Percentiles rank a stretch among this genome's conserved stretches.
Evolutionary conservation across 2,888 invertebrate species (phyloP).

Genomic region (Drosophila anomalata): DNA sequence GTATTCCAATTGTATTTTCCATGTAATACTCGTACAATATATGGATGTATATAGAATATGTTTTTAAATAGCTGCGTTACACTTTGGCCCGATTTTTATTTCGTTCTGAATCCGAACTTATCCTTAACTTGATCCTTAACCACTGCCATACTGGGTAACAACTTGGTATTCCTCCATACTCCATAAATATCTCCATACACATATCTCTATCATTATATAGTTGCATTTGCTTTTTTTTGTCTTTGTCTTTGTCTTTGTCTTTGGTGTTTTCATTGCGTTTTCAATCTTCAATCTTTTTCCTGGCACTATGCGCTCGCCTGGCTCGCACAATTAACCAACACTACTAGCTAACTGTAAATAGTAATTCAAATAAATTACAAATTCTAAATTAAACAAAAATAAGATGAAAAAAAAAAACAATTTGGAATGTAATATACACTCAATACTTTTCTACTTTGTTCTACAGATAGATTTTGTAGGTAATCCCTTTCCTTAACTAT

Average conservation of each 20-base stretch:
- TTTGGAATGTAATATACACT: conserved; percentile 28
- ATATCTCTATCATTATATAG: conserved; percentile 9
- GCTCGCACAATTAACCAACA: conserved; percentile 44
- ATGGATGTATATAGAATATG: not conserved
- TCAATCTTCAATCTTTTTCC: conserved; percentile 56
- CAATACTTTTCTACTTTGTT: conserved; percentile 32
- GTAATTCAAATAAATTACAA: not conserved
- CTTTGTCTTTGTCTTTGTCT: conserved; percentile 58
- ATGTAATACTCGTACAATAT: not conserved
- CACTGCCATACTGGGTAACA: conserved; percentile 12
- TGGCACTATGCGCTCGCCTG: conserved; percentile 27
- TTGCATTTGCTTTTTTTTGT: conserved; percentile 44
- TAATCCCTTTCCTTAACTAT: conserved; percentile 18
- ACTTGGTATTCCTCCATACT: conserved; percentile 1
- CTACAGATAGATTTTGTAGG: conserved; percentile 3
- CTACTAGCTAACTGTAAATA: conserved; percentile 22
- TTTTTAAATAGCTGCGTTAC: conserved; percentile 10
- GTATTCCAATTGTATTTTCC: conserved; percentile 3
- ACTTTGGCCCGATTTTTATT: not conserved
- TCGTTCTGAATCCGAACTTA: conserved; percentile 4
- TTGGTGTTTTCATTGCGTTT: conserved; percentile 73
- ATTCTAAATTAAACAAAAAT: not conserved
- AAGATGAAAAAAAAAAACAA: not conserved
- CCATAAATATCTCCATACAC: not conserved
- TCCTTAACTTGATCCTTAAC: conserved; percentile 19